Conservation (phyloP, 2,797 vertebrate genomes). For the Dicrostonyx torquatus region DNA sequence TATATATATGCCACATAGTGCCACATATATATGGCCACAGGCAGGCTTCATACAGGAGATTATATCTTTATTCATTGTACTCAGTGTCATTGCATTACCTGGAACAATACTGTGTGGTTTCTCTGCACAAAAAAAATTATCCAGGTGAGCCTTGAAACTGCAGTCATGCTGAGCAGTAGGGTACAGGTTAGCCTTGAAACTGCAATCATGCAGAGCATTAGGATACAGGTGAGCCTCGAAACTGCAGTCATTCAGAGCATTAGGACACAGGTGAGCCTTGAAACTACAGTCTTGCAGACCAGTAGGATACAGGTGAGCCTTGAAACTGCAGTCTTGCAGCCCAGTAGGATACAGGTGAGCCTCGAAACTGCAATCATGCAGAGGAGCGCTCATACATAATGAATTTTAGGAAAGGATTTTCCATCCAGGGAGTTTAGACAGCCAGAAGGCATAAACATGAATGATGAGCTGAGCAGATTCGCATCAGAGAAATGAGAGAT, state of each 20-base stretch:
- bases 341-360: not conserved
- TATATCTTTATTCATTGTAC: not conserved
- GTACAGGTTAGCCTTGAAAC: not conserved
- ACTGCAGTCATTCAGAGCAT: not conserved
- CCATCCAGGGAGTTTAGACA: not conserved
- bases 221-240: not conserved
- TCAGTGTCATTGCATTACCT: not conserved
- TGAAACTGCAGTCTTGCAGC: not conserved
- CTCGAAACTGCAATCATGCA: not conserved
- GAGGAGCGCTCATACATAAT: not conserved
- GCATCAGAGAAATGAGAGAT: not conserved
- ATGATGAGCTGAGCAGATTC: not conserved
- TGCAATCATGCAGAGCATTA: not conserved
- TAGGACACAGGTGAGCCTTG: not conserved
- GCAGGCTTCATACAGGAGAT: not conserved
- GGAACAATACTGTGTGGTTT: not conserved
- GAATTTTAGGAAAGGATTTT: slow-evolving; percentile 33
- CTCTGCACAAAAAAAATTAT: not conserved
- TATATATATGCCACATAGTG: not conserved
- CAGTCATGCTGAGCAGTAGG: not conserved
- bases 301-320: no score
- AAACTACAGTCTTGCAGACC: not conserved
- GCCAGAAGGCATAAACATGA: not conserved
- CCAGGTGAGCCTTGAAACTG: not conserved
- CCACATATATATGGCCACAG: not conserved